phyloP scores from a whole-genome alignment of 2,113 vertebrate species.

The Osmerus mordax region DNA sequence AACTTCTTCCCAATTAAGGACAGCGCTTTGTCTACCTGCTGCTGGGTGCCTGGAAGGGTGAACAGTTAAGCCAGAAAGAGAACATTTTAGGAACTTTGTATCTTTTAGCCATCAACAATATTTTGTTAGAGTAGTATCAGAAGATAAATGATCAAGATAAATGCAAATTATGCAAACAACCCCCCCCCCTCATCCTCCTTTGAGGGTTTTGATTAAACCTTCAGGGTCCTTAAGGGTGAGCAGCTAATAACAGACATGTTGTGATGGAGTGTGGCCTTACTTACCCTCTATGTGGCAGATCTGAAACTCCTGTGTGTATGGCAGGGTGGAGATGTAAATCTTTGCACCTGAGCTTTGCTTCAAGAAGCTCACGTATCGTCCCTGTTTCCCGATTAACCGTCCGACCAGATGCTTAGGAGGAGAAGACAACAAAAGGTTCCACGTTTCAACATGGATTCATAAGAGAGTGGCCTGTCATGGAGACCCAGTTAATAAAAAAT shows the following conservation, averaged over 20 bases:
- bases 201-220: no score
- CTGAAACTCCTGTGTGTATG: constrained; percentile 92
- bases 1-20: constrained; percentile 93
- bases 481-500: no score
- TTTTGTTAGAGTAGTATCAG: no score
- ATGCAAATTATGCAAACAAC: background rate
- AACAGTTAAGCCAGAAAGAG: background rate
- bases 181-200: no score
- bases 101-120: no score
- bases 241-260: no score
- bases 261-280: constrained; percentile 22
- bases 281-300: constrained; percentile 97
- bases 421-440: background rate
- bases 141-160: background rate
- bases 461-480: no score
- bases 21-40: constrained; percentile 91
- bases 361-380: constrained; percentile 88
- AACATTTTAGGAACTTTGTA: no score
- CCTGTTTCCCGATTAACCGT: constrained; percentile 91
- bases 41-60: constrained; percentile 74
- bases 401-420: constrained; percentile 86
- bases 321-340: constrained; percentile 92
- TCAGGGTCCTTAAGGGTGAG: background rate
- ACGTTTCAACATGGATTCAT: no score
- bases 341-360: constrained; percentile 95